phyloP scores from a whole-genome alignment of 2,113 vertebrate genomes.

The Laticauda laticaudata region DNA sequence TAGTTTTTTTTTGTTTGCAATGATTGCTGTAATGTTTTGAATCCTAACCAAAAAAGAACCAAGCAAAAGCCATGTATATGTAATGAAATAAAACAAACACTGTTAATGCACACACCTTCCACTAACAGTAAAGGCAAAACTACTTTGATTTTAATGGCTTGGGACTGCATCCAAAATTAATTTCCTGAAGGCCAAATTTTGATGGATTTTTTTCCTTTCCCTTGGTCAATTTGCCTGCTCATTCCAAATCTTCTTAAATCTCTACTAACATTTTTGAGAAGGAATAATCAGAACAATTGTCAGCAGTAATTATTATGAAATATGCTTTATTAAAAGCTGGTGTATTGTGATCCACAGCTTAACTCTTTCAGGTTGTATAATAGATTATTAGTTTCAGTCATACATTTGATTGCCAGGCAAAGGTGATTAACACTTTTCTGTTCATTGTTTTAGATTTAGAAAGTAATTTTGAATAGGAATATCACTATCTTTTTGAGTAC shows the following conservation, averaged over 20 bases:
- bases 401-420: neutral
- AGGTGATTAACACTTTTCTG: neutral
- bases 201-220: neutral
- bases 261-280: neutral
- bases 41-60: neutral
- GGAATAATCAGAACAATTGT: neutral
- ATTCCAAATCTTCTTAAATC: neutral
- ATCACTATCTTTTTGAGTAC: neutral
- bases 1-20: neutral
- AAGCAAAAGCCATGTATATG: neutral
- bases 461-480: neutral
- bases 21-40: neutral
- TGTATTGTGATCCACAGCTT: neutral
- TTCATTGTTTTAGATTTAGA: neutral
- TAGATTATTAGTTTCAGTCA: neutral
- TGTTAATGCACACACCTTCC: no score
- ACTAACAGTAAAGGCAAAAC: neutral
- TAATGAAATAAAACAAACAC: neutral
- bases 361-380: neutral
- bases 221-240: neutral
- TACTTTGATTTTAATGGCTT: neutral
- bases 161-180: neutral
- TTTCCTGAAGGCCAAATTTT: neutral
- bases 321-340: neutral
- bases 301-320: neutral